Conservation (phyloP, 2,797 vertebrate genomes). For the Sciaenops ocellatus region DNA sequence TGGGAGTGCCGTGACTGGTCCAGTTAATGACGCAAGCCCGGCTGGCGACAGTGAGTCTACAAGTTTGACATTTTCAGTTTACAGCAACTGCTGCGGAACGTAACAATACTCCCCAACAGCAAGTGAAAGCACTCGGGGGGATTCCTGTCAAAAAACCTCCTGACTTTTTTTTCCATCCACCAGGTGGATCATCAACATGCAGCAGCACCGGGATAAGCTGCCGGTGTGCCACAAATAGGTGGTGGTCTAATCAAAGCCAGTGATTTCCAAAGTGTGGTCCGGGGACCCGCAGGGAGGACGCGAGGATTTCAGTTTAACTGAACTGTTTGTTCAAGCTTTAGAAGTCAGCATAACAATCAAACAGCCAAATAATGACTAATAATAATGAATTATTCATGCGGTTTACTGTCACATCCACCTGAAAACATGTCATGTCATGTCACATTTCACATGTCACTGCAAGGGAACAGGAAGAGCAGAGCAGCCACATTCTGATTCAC, state of each 20-base stretch:
- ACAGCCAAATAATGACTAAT: neutral
- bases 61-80: slow-evolving; percentile 93
- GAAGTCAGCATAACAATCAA: neutral
- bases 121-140: slow-evolving; percentile 56
- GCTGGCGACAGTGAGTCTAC: slow-evolving; percentile 90
- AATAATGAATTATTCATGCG: neutral
- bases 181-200: slow-evolving; percentile 54
- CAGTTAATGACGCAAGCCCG: slow-evolving; percentile 89
- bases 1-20: slow-evolving; percentile 84
- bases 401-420: neutral
- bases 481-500: slow-evolving; percentile 21
- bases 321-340: neutral
- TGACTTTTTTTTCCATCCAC: neutral
- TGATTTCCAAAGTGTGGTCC: neutral
- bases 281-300: neutral
- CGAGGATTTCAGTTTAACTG: neutral
- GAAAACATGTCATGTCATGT: neutral
- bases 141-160: slow-evolving; percentile 19
- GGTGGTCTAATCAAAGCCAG: neutral
- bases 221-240: slow-evolving; percentile 9
- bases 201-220: neutral
- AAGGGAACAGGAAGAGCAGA: slow-evolving; percentile 26
- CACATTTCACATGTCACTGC: neutral
- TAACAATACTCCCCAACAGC: slow-evolving; percentile 79
- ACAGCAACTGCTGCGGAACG: slow-evolving; percentile 88